Evolutionary conservation across 2,888 invertebrate genomes (phyloP), one percentile per base, ranked within the genome.

Genomic region (Lysandra bellargus): DNA sequence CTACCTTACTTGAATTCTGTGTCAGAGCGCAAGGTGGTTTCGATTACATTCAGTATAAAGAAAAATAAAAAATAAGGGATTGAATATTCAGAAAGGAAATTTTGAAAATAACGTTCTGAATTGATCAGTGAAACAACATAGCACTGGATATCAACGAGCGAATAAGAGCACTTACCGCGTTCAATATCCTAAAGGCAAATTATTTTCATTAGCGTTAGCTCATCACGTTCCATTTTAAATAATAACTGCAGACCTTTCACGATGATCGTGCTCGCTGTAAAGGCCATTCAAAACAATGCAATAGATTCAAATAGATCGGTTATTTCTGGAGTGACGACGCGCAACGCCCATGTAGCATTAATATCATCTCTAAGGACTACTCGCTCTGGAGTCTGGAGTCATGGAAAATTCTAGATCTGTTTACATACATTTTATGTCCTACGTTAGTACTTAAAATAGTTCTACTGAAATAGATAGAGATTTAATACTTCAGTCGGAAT

Each of bases 281-380:
- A 76, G 76, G 76, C 53, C 76, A 6, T 75, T 5, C 49, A 23
- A 75, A 44, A 75, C 75, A 75, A 75, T 75, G 74, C 23, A 44
- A 75, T 23, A 75, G 30, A 64, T 75, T 53, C 75, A 49, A 75
- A 75, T 75, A 75, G 75, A 75, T 30, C 53, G 30, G 76, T 33
- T 76, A 76, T 76, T 76, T 76, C 53, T 76, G 53, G 76, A 76
- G 53, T 17, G 37, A 44, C 76, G 14, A 76, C 57, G 76, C 76
- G 57, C 5, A 33, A 69, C 69, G 57, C 53, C 30, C 76, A 44
- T 74, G 30, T 44, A 74, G 9, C 44, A 40, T 17, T n/a, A 44
- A 74, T 69, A 37, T 61, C n/a, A 61, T 37, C 69, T 14, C 69
- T 33, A 69, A 69, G 33, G 33, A 69, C 14, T 23, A 7, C 6